These are phyloP conservation scores for Melinaea marsaeus DNA, from an alignment of 2,888 invertebrate genomes.

Conservation along the genomic window DNA sequence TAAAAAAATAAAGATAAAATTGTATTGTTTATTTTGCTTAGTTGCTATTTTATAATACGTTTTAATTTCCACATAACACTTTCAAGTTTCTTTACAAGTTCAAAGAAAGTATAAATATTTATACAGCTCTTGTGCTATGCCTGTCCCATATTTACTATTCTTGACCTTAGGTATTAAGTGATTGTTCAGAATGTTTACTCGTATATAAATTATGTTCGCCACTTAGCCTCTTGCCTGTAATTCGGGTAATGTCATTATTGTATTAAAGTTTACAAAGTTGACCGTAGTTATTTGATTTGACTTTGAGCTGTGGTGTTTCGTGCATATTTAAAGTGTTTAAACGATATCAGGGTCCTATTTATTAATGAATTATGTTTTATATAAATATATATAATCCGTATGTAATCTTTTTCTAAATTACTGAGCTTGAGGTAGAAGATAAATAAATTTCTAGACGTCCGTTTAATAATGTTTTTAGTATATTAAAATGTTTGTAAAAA, in stretches of 20 bases:
- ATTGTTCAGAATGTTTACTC: conserved; percentile 31
- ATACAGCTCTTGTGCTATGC: conserved; percentile 18
- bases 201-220: conserved; percentile 24
- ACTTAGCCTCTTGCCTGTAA: conserved; percentile 10
- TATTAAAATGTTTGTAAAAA: too few species aligned
- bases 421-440: too few species aligned
- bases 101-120: conserved; percentile 20
- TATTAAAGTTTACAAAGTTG: conserved; percentile 6
- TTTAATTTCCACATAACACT: background rate
- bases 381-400: too few species aligned
- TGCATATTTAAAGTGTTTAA: background rate
- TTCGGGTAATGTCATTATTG: conserved; percentile 9
- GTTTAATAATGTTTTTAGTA: too few species aligned
- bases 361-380: conserved; percentile 7
- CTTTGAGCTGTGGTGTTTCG: background rate
- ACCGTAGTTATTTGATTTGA: background rate
- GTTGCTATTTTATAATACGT: too few species aligned
- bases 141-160: conserved; percentile 33
- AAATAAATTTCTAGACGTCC: too few species aligned
- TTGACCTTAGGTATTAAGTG: conserved; percentile 31
- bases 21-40: too few species aligned
- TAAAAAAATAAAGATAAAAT: too few species aligned
- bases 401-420: too few species aligned
- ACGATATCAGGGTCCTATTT: conserved; percentile 3
- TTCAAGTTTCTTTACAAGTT: background rate